These are phyloP conservation scores for Cecidostiba fungosa DNA, from an alignment of 2,888 invertebrate species.

Conservation along the genomic window DNA sequence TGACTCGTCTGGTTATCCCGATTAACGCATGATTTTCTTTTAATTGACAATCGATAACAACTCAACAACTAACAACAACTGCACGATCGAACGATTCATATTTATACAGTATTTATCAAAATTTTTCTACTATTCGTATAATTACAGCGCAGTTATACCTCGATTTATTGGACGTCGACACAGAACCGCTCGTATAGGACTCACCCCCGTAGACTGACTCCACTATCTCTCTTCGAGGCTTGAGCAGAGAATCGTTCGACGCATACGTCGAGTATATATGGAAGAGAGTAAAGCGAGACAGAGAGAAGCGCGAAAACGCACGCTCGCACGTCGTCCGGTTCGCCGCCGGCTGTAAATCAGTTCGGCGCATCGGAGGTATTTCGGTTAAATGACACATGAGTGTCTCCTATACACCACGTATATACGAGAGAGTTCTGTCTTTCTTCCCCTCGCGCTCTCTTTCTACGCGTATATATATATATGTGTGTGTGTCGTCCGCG, in stretches of 20 bases:
- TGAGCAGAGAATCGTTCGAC: background rate
- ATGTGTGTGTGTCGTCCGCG: constrained; percentile 60
- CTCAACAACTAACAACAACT: background rate
- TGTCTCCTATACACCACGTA: constrained; percentile 64
- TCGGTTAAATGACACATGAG: constrained; percentile 78
- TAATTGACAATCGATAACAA: too few species aligned
- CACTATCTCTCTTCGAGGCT: background rate
- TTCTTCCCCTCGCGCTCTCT: constrained; percentile 29
- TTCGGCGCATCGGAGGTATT: constrained; percentile 77
- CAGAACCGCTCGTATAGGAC: background rate
- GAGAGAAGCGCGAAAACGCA: constrained; percentile 18
- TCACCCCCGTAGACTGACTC: background rate
- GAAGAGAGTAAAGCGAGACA: background rate
- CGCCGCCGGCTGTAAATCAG: constrained; percentile 76
- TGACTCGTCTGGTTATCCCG: too few species aligned
- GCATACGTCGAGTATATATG: background rate
- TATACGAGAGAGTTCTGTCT: constrained; percentile 57
- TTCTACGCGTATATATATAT: constrained; percentile 10
- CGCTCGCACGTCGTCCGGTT: constrained; percentile 16
- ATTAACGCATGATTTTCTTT: too few species aligned
- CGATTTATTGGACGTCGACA: background rate
- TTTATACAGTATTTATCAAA: background rate
- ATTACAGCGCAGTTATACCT: background rate
- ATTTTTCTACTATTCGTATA: background rate
- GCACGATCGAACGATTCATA: background rate